Evolutionary conservation across 1,140 invertebrate species (phyloP), one percentile per base, ranked within the genome.

Genomic region (Zaprionus tsacasi): DNA sequence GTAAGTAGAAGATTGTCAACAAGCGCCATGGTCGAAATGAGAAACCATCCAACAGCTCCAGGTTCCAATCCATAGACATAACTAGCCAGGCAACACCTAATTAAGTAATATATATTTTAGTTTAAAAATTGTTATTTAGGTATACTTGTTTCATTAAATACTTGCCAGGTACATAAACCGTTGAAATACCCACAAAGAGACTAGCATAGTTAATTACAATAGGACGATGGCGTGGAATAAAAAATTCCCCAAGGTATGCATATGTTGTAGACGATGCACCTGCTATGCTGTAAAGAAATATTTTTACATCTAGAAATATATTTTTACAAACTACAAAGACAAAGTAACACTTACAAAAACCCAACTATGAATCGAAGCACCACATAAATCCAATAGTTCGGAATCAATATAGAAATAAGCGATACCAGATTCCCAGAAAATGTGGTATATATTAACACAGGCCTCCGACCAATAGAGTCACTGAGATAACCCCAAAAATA

Each of bases 401-500:
- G 94, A 17, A 94, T 92, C 21, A 94, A 92, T 60, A 94, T 93
- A 1, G 94, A 94, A 10, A 91, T 65, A 0, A 94, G 59, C 0
- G 93, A 93, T 6, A 93, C 11, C 0, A 88, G 6, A 69, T 81
- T 81, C 30, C 85, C 81, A n/a, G 63, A 30, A 5, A 85, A 61
- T 7, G 91, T 82, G 2, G 91, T 79, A 10, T 81, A 82, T 93
- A 90, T 92, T 92, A 92, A 94, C 85, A 92, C 95, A 78, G 65
- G 94, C 82, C 71, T 93, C 65, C 92, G 93, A 0, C 96, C 96
- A 27, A 93, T 92, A 0, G 93, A 94, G 79, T 97, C 96, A 2
- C 95, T 95, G n/a, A 96, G 80, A 27, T 94, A 95, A 1, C 96
- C 96, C 96, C 96, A 96, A 17, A 96, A 72, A 55, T 94, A 92